Conservation (phyloP, 2,888 invertebrate species). For the Stenolophus ochropezus region DNA sequence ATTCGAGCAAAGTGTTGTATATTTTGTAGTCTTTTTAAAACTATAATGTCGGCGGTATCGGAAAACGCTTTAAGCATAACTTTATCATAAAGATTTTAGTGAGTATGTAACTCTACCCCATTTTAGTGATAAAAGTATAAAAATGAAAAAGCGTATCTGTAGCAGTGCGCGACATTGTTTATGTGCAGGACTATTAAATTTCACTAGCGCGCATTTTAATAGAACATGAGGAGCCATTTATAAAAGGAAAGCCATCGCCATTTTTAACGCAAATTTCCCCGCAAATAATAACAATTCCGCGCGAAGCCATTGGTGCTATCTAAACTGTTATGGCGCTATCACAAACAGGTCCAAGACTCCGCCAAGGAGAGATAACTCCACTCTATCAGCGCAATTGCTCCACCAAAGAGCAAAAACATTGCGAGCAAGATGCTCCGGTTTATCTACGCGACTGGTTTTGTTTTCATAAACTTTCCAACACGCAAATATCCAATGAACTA, state of each 20-base stretch:
- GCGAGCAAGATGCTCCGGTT: constrained; percentile 24
- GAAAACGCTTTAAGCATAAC: not conserved
- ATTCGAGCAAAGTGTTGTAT: not conserved
- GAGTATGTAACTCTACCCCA: not conserved
- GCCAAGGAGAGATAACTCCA: constrained; percentile 30
- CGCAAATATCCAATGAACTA: not conserved
- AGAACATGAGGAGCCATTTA: constrained; percentile 52
- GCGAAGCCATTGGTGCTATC: constrained; percentile 54
- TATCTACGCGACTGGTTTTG: constrained; percentile 6
- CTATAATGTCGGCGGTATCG: not conserved
- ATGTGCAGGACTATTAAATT: constrained; percentile 39
- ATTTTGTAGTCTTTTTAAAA: not conserved
- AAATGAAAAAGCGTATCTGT: constrained; percentile 31
- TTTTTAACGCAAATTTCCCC: constrained; percentile 57
- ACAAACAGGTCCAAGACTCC: constrained; percentile 47
- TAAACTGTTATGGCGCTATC: constrained; percentile 57
- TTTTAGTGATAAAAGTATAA: not conserved
- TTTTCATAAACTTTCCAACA: not conserved
- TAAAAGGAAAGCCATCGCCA: constrained; percentile 54
- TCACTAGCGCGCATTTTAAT: constrained; percentile 49
- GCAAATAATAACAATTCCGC: constrained; percentile 59
- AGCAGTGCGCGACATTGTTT: constrained; percentile 21
- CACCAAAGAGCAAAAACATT: constrained; percentile 16
- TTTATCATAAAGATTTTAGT: not conserved
- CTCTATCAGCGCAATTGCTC: constrained; percentile 44